A percentile compares a stretch with the other conserved stretches of the same genome.
These are phyloP conservation scores for Proisotoma minuta DNA, from an alignment of 2,888 invertebrate species.

Conservation along the genomic window DNA sequence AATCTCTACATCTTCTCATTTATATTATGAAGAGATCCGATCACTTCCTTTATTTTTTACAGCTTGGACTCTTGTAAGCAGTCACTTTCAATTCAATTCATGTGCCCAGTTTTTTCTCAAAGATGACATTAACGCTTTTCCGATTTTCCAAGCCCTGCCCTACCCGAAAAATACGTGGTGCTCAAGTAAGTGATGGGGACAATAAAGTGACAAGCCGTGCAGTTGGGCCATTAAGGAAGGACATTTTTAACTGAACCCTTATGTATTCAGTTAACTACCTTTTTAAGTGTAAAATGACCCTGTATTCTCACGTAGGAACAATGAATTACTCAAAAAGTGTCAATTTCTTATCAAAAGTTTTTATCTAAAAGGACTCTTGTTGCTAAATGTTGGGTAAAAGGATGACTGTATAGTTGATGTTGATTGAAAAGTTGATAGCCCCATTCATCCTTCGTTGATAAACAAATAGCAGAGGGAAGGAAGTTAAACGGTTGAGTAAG, in stretches of 20 bases:
- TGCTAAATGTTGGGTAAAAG: neutral
- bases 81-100: too few species aligned
- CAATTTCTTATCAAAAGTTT: conserved; percentile 22
- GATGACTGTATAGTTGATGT: neutral
- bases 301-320: conserved; percentile 7
- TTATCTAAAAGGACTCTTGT: conserved; percentile 2
- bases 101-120: too few species aligned
- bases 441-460: neutral
- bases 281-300: neutral
- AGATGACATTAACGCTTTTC: too few species aligned
- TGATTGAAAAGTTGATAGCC: neutral
- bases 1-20: neutral
- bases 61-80: too few species aligned
- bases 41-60: too few species aligned
- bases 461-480: neutral
- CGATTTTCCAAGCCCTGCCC: too few species aligned
- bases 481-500: too few species aligned
- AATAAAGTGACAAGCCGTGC: too few species aligned
- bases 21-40: neutral
- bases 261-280: conserved; percentile 1
- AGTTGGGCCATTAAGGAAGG: too few species aligned
- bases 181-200: too few species aligned
- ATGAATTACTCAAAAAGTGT: conserved; percentile 13
- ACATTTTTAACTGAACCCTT: too few species aligned
- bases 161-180: too few species aligned